phyloP scores from a whole-genome alignment of 2,797 vertebrate species.

The Lycodopsis pacificus region DNA sequence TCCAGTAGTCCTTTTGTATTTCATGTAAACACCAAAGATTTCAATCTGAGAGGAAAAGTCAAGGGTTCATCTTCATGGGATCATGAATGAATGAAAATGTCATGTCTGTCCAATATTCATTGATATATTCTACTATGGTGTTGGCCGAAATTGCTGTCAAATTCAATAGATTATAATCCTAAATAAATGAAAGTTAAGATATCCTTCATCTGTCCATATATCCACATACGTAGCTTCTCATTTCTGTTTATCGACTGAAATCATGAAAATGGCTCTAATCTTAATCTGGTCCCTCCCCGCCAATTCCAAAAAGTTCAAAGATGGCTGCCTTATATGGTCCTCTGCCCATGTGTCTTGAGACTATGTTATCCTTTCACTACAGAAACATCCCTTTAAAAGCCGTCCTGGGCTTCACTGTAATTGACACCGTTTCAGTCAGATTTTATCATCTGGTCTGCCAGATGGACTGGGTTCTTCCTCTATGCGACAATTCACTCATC shows the following conservation, averaged over 20 bases:
- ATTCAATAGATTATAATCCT: background rate
- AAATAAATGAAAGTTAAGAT: background rate
- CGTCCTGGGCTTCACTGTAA: conserved; percentile 19
- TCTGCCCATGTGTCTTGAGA: conserved; percentile 23
- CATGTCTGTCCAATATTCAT: background rate
- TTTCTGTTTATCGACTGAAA: background rate
- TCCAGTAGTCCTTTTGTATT: background rate
- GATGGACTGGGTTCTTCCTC: conserved; percentile 33
- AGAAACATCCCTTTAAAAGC: conserved; percentile 38
- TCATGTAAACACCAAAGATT: background rate
- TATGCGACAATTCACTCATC: conserved; percentile 25
- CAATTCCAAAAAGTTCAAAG: conserved; percentile 10
- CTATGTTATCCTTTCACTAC: conserved; percentile 6
- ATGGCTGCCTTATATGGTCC: conserved; percentile 17
- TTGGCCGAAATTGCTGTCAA: too few relatives aligned
- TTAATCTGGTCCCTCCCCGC: conserved; percentile 18
- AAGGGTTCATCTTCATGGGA: background rate
- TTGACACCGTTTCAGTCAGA: conserved; percentile 48
- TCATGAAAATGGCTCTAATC: conserved; percentile 33
- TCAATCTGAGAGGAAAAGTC: background rate
- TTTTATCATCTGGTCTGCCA: conserved; percentile 49
- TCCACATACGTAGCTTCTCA: background rate
- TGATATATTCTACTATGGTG: background rate
- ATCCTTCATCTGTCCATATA: background rate
- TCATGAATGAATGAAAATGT: background rate